Base-by-base conservation (phyloP, 2,888 invertebrate species). In the Pristionchus fissidentatus region DNA sequence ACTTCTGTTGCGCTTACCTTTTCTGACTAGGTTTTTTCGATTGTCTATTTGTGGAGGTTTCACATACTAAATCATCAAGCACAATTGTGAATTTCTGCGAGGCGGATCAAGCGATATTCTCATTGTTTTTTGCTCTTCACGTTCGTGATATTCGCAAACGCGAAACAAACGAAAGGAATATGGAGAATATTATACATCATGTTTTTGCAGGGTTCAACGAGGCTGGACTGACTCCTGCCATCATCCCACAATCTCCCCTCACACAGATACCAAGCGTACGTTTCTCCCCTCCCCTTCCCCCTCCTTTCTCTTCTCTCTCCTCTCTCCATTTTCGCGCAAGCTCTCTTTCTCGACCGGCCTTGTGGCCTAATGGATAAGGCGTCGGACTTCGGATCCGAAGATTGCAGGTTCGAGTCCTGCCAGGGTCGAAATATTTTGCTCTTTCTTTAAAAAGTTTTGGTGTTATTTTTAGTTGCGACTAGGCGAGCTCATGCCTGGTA, bases 281-380 rank as follows among this genome's bases (percentile, higher is more conserved):
- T 57, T 29, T 41, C 26, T 38, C 32, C 49, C 29, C 41, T 49
- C 32, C 75, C 19, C 32, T 22, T n/a, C 29, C 32, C 46, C 29
- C 43, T 73, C 62, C 13, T 22, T 15, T 38, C 41, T 15, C 38
- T 10, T 38, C n/a, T 41, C 43, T 38, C 73, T 3, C 70, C n/a
- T 22, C 26, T 41, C 1, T 41, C 41, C 22, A 26, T 73, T 41
- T 10, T 35, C 38, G 43, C 41, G 77, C 22, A 46, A 29, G 35
- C n/a, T 10, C n/a, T n/a, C 0, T 0, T 10, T 22, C 38, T 13
- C 70, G 43, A 38, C 81, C 66, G 89, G 87, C 88, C 88, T 87
- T 88, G 89, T 90, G 90, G 90, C 90, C 90, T 89, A 90, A 90
- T 90, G 90, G 90, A 90, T 90, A 90, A 90, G 90, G 90, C 89